Evolutionary conservation across 2,888 invertebrate genomes (phyloP).

Genomic region (Platycnemis pennipes): DNA sequence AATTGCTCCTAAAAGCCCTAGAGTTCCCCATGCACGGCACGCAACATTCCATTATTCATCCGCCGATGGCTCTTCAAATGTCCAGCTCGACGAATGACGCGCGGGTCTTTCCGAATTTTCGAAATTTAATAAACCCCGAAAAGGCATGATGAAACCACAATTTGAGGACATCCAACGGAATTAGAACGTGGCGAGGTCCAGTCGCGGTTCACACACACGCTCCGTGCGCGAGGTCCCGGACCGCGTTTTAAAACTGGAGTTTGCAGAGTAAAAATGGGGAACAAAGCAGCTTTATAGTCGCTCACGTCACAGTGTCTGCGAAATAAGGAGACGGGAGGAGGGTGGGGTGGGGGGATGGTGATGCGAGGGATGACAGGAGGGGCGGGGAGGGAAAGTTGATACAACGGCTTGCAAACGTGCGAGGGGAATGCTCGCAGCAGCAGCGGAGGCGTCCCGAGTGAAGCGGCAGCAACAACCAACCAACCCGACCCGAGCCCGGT

Average conservation of each 20-base stretch:
- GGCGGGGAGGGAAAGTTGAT: not conserved
- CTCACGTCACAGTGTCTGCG: not conserved
- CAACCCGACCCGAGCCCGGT: constrained; percentile 11
- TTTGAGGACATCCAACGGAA: not conserved
- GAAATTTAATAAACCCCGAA: not conserved
- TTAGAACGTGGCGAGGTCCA: not conserved
- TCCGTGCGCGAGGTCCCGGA: not conserved
- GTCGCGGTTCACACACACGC: not conserved
- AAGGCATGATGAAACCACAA: not conserved
- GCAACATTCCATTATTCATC: not conserved
- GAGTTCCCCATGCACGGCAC: not conserved
- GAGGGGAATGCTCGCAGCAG: not conserved
- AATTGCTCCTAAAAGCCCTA: not conserved
- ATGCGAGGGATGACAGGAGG: no score
- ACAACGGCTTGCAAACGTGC: not conserved
- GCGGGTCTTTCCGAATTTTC: not conserved
- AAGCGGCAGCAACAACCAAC: not conserved
- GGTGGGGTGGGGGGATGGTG: not conserved
- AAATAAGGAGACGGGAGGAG: not conserved
- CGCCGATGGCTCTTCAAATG: not conserved
- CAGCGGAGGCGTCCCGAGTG: not conserved
- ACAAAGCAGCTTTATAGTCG: not conserved
- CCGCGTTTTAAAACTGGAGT: not conserved
- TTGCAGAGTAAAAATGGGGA: not conserved
- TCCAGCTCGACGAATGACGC: not conserved